These are phyloP conservation scores for Tinamus major DNA, from an alignment of 2,797 vertebrate genomes.

Conservation along the genomic window DNA sequence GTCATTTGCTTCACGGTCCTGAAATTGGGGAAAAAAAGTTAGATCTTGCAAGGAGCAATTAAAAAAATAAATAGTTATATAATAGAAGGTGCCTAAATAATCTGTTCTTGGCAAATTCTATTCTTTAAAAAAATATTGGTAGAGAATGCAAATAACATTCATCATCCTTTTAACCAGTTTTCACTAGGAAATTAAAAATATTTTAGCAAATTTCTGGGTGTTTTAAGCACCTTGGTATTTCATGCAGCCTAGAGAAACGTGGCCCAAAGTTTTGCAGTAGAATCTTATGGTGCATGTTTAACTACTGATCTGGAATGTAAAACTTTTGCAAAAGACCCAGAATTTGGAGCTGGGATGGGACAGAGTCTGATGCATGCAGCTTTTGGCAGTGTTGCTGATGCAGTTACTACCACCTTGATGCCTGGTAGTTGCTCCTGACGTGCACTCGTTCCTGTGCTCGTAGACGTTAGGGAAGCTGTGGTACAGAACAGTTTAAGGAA, in stretches of 20 bases:
- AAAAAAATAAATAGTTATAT: background rate
- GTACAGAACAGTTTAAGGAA: background rate
- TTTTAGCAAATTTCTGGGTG: background rate
- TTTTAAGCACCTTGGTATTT: background rate
- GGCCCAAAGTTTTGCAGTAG: background rate
- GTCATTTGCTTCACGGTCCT: conserved; percentile 81
- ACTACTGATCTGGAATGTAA: background rate
- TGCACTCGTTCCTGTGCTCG: background rate
- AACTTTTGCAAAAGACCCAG: background rate
- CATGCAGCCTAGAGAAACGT: background rate
- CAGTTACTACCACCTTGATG: background rate
- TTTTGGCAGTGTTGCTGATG: background rate
- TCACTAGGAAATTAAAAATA: background rate
- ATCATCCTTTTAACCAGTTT: background rate
- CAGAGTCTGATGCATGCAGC: background rate
- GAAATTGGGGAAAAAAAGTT: conserved; percentile 36
- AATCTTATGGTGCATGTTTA: background rate
- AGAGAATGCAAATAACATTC: background rate
- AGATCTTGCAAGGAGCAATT: background rate
- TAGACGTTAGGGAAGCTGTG: background rate
- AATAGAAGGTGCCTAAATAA: background rate
- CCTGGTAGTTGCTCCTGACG: background rate
- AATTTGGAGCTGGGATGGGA: background rate
- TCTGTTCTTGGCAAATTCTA: background rate
- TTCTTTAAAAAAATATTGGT: background rate